Evolutionary conservation across 1,140 invertebrate species (phyloP).

Genomic region (Cecropterus lyciades): DNA sequence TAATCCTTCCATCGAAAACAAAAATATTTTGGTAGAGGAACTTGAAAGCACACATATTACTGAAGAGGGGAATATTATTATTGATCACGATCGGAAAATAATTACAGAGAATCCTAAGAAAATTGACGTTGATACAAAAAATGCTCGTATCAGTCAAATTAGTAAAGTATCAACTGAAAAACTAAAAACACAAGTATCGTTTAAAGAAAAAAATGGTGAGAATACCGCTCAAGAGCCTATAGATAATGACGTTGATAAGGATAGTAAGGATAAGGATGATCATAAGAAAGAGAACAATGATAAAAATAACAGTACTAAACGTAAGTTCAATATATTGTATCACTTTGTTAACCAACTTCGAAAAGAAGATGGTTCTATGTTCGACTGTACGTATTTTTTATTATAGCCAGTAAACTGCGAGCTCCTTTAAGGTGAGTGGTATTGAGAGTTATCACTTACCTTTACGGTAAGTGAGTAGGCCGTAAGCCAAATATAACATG

Average conservation of each 20-base stretch:
- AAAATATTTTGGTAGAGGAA: conserved; percentile 35
- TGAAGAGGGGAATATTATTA: conserved; percentile 47
- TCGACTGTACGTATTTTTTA: too few relatives aligned
- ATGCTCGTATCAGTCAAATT: background rate
- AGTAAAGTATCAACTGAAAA: too few relatives aligned
- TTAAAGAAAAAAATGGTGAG: background rate
- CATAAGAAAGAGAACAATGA: too few relatives aligned
- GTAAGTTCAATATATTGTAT: too few relatives aligned
- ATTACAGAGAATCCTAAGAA: conserved; percentile 37
- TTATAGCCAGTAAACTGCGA: too few relatives aligned
- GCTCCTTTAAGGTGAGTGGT: too few relatives aligned
- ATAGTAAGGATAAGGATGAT: background rate
- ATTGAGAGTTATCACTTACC: too few relatives aligned
- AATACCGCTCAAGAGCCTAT: background rate
- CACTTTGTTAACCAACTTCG: too few relatives aligned
- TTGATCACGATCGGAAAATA: conserved; percentile 57
- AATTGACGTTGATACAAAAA: background rate
- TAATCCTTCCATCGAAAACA: conserved; percentile 15
- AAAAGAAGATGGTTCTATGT: too few relatives aligned
- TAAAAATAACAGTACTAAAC: too few relatives aligned
- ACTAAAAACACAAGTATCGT: background rate
- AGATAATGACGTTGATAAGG: conserved; percentile 19
- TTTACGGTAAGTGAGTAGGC: too few relatives aligned
- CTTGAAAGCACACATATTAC: conserved; percentile 29
- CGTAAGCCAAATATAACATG: too few relatives aligned